A percentile compares a stretch with the other conserved stretches of the same genome.
Evolutionary conservation across 2,888 invertebrate genomes (phyloP).

Genomic region (Chromoteleia sp.): DNA sequence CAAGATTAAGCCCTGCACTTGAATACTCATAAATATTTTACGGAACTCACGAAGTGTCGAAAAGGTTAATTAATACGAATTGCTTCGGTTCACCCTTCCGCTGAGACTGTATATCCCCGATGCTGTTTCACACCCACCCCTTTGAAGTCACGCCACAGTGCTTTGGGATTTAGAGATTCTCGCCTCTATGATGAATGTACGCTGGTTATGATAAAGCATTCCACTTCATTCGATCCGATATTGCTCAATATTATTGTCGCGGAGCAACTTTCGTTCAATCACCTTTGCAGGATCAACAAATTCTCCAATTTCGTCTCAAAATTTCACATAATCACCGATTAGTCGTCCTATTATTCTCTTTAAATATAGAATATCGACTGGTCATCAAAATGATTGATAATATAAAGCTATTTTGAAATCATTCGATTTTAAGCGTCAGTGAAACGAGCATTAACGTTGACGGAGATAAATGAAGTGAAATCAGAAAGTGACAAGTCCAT

Average conservation of each 20-base stretch:
- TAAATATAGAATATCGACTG: background rate
- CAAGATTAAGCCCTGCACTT: slow-evolving; percentile 44
- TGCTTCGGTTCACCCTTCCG: slow-evolving; percentile 72
- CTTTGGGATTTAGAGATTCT: slow-evolving; percentile 71
- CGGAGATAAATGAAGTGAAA: slow-evolving; percentile 33
- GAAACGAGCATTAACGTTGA: slow-evolving; percentile 22
- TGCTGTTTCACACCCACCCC: slow-evolving; percentile 69
- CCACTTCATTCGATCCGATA: slow-evolving; percentile 42
- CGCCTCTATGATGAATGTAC: slow-evolving; percentile 72
- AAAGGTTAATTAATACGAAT: slow-evolving; percentile 81
- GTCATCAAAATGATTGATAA: slow-evolving; percentile 33
- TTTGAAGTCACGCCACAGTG: slow-evolving; percentile 73
- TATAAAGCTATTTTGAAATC: slow-evolving; percentile 38
- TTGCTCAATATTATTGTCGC: slow-evolving; percentile 33
- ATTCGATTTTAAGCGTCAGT: slow-evolving; percentile 23
- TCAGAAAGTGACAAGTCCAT: slow-evolving; percentile 38
- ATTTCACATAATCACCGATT: too few species aligned
- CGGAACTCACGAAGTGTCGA: slow-evolving; percentile 73
- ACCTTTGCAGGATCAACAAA: background rate
- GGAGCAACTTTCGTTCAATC: slow-evolving; percentile 20
- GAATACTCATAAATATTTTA: slow-evolving; percentile 73
- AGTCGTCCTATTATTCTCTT: background rate
- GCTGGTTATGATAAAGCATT: slow-evolving; percentile 54
- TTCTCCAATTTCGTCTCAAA: background rate
- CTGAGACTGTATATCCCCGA: slow-evolving; percentile 67